Evolutionary conservation across 2,797 vertebrate species (phyloP).

Genomic region (Enteromius afrohamiltoni): DNA sequence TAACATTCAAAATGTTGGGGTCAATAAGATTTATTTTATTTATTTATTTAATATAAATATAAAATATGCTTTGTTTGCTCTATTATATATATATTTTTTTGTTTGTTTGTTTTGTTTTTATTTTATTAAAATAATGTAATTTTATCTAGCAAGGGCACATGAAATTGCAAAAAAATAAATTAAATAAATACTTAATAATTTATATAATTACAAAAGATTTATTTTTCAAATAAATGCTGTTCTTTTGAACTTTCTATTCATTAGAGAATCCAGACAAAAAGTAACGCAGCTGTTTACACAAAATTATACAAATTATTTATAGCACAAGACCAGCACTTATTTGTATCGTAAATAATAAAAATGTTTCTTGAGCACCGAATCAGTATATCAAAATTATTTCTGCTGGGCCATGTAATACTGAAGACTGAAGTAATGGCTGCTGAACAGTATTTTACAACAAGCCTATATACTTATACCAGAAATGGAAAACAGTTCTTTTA

Average conservation of each 20-base stretch:
- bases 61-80: too few relatives aligned
- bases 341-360: not conserved
- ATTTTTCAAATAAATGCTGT: not conserved
- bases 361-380: not conserved
- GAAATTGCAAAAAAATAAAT: not conserved
- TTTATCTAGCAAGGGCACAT: not conserved
- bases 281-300: not conserved
- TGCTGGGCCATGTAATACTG: not conserved
- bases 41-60: too few relatives aligned
- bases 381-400: not conserved
- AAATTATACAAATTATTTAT: not conserved
- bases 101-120: too few relatives aligned
- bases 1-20: too few relatives aligned
- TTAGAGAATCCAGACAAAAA: not conserved
- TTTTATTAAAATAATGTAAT: too few relatives aligned
- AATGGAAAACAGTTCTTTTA: not conserved
- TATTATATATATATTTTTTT: too few relatives aligned
- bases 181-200: not conserved
- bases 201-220: not conserved
- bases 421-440: not conserved
- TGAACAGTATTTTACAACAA: not conserved
- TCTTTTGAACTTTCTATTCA: not conserved
- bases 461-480: not conserved
- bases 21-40: too few relatives aligned
- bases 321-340: not conserved